phyloP scores from a whole-genome alignment of 2,113 vertebrate genomes.

The Phalacrocorax brasilianus region DNA sequence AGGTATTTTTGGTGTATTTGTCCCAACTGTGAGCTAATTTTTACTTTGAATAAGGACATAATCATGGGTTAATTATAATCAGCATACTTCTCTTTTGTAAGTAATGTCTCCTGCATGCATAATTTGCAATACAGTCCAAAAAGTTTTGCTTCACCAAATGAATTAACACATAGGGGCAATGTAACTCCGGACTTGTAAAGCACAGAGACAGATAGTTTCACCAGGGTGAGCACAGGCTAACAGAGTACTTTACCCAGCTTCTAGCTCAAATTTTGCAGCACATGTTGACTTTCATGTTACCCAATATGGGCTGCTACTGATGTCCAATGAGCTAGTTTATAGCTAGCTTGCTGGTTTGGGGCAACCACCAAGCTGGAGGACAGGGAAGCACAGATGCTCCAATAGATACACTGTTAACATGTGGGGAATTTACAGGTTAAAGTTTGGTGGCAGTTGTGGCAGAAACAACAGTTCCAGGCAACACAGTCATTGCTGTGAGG shows the following conservation, averaged over 20 bases:
- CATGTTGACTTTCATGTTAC: neutral
- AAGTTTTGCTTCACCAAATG: slow-evolving; percentile 28
- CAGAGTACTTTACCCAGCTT: neutral
- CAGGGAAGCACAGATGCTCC: neutral
- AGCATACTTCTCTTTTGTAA: slow-evolving; percentile 25
- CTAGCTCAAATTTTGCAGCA: neutral
- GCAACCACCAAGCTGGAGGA: neutral
- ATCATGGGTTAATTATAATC: slow-evolving; percentile 56
- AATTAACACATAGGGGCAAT: neutral
- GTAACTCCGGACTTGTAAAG: neutral
- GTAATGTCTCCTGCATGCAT: slow-evolving; percentile 36
- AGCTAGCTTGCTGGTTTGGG: neutral
- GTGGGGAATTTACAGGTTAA: neutral
- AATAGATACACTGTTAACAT: neutral
- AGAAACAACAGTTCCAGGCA: neutral
- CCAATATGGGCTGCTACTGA: neutral
- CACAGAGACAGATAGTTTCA: neutral
- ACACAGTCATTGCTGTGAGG: neutral
- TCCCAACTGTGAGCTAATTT: slow-evolving; percentile 30
- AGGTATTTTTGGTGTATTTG: slow-evolving; percentile 34
- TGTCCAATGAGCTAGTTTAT: neutral
- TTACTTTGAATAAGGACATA: slow-evolving; percentile 36
- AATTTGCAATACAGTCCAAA: neutral
- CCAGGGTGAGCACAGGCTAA: neutral
- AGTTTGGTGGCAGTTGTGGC: neutral